phyloP scores from a whole-genome alignment of 2,113 vertebrate genomes.

The Peromyscus maniculatus region DNA sequence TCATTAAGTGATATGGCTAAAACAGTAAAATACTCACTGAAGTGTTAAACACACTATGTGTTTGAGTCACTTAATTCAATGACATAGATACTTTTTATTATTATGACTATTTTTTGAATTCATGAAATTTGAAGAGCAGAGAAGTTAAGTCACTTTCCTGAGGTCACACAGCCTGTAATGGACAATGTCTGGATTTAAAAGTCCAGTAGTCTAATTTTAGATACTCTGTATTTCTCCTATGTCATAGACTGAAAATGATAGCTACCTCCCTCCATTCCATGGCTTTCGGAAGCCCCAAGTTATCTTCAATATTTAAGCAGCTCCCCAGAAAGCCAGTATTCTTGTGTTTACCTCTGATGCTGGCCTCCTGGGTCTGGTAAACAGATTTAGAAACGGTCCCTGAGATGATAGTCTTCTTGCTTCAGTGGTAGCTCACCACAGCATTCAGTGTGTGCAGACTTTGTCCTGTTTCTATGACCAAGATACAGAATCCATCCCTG shows the following conservation, averaged over 20 bases:
- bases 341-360: not conserved
- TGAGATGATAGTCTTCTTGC: not conserved
- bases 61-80: not conserved
- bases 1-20: not conserved
- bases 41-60: not conserved
- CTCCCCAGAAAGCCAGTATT: not conserved
- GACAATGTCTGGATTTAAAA: not conserved
- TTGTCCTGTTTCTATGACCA: not conserved
- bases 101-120: not conserved
- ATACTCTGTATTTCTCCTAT: not conserved
- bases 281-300: not conserved
- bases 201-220: not conserved
- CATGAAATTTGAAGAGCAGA: conserved; percentile 33
- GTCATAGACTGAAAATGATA: not conserved
- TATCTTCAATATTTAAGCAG: not conserved
- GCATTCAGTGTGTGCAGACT: not conserved
- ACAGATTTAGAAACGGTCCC: not conserved
- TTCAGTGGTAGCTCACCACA: not conserved
- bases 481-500: not conserved
- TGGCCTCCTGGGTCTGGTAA: not conserved
- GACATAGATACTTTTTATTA: not conserved
- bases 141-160: not conserved
- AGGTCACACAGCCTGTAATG: not conserved
- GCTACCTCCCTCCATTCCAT: not conserved
- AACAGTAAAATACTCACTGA: not conserved